Conservation (phyloP, 2,113 vertebrate genomes). For the Trichechus manatus region DNA sequence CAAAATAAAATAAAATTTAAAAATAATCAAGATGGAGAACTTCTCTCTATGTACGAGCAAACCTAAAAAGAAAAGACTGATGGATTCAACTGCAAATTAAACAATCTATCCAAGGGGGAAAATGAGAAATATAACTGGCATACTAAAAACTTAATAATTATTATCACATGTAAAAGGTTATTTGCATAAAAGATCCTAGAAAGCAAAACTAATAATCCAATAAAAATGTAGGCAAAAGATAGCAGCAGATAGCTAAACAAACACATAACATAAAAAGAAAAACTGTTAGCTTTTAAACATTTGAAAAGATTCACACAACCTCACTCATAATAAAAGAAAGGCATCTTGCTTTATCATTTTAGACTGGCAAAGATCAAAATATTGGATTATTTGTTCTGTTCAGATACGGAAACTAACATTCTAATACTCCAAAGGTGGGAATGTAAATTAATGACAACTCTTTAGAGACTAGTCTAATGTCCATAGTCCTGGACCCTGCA, state of each 20-base stretch:
- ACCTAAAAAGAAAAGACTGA: background rate
- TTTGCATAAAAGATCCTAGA: background rate
- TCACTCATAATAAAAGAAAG: constrained; percentile 8
- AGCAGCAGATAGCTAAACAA: background rate
- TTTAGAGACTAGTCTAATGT: background rate
- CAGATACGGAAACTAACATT: background rate
- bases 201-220: background rate
- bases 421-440: background rate
- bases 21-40: background rate
- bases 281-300: background rate
- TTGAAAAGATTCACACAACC: background rate
- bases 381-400: background rate
- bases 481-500: background rate
- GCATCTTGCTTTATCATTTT: background rate
- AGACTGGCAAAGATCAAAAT: background rate
- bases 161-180: background rate
- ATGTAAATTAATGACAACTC: background rate
- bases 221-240: background rate
- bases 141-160: background rate
- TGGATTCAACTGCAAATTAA: background rate
- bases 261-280: background rate
- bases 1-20: constrained; percentile 39
- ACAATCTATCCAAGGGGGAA: background rate
- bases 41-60: background rate
- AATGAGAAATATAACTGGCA: background rate